These are phyloP conservation scores for Leistus spinibarbis DNA, from an alignment of 2,888 invertebrate genomes.

Conservation along the genomic window DNA sequence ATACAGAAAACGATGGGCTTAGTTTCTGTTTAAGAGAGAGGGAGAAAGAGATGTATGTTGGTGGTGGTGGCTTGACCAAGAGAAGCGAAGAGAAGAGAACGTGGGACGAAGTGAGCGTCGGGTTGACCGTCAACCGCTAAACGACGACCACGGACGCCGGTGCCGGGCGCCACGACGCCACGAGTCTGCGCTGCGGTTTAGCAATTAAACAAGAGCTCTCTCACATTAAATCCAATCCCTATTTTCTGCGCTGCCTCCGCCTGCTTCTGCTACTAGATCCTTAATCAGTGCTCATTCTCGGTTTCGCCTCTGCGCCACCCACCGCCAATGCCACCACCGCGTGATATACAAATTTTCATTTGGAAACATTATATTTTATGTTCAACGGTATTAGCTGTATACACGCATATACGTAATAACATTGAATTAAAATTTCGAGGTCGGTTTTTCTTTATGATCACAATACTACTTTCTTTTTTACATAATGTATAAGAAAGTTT, in stretches of 20 bases:
- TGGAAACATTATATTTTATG: too few relatives aligned
- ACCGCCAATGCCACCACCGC: background rate
- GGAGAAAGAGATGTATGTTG: background rate
- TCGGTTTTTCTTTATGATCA: too few relatives aligned
- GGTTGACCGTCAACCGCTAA: conserved; percentile 46
- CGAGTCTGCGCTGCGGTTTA: conserved; percentile 49
- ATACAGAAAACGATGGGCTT: background rate
- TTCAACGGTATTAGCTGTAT: too few relatives aligned
- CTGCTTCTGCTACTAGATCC: background rate
- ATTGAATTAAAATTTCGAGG: too few relatives aligned
- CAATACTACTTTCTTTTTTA: too few relatives aligned
- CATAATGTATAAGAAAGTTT: too few relatives aligned
- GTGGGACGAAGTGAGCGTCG: conserved; percentile 4
- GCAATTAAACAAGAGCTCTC: conserved; percentile 50
- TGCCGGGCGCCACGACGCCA: conserved; percentile 40
- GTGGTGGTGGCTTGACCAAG: background rate
- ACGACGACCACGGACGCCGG: conserved; percentile 45
- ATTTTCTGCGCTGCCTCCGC: background rate
- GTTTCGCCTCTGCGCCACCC: background rate
- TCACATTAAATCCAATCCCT: conserved; percentile 1
- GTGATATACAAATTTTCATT: too few relatives aligned
- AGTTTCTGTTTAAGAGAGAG: conserved; percentile 1
- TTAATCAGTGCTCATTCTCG: conserved; percentile 2
- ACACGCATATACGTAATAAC: too few relatives aligned
- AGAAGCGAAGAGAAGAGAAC: too few relatives aligned